Evolutionary conservation across 2,888 invertebrate species (phyloP), one percentile per base, ranked within the genome.

Genomic region (Zeuzera pyrina): DNA sequence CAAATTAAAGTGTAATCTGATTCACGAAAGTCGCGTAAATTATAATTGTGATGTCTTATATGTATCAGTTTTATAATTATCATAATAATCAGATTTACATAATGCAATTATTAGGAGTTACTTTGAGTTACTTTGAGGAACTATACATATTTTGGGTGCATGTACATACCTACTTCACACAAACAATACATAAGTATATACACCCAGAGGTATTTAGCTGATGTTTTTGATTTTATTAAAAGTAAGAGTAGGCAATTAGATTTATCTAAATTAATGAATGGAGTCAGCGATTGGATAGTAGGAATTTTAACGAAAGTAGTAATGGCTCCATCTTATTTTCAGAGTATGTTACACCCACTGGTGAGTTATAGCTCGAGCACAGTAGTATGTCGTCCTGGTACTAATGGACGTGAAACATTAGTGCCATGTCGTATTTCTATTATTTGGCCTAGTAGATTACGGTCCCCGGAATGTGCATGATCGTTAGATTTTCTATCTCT

Each of bases 311-410:
- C 46, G 57, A 57, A 12, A 67, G 72, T 79, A 81, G 83, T 83
- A 83, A 83, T 56, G 81, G 59, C 81, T 83, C 81, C 83, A 79
- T 76, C 66, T 79, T 81, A 66, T 79, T 84, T 84, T 84, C 84
- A 84, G 84, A 84, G 62, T 77, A 71, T 81, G 70, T 84, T 65
- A 79, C 84, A 70, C 71, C 84, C 71, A 84, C 84, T 51, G 84
- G 84, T 84, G 83, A 84, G 84, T 84, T 65, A 45, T 76, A 77
- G 76, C 59, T 38, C 47, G 56, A 61, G 72, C 77, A 79, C 76
- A 52, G 60, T 72, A 72, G 70, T 34, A 42, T 48, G 47, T 44
- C 47, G 39, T 43, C 43, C 33, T 14, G n/a, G 28, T n/a, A 15
- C 8, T 14, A 8, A 10, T 10, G n/a, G n/a, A n/a, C n/a, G n/a